Evolutionary conservation across 2,797 vertebrate species (phyloP), one percentile per base, ranked within the genome.

Genomic region (Enteromius paludinosus): DNA sequence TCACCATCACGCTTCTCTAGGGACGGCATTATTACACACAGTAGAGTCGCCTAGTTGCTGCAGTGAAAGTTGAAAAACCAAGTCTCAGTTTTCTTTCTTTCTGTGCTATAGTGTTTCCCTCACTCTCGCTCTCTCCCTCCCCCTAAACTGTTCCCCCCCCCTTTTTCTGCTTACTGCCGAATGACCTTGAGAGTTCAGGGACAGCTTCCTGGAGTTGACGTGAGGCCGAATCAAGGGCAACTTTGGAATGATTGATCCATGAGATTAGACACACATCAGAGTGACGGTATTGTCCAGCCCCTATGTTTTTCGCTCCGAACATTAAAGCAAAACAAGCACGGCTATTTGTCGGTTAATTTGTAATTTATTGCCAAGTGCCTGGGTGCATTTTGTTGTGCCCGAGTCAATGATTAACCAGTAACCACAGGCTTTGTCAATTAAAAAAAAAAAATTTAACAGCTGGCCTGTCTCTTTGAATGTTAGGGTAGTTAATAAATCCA

Each of bases 171-270:
- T 88, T 86, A 90, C 91, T 92, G 88, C 92, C 90, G 88, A 95
- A 95, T 98, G 97, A 98, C 97, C 97, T 99, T 99, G 97, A 96
- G 93, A 96, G 91, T 94, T 93, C 91, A 92, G 92, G 92, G 91
- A 93, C 93, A 84, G 87, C 87, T 59, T 88, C 94, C 95, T 95
- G 90, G 92, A 96, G 94, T 96, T 91, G 83, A 90, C 89, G 89
- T 69, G 86, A 93, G 91, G 90, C 92, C 91, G 91, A 94, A 92
- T 90, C 94, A 96, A 97, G 96, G 96, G 94, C 95, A 96, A 96
- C 96, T 96, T 97, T 97, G 95, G 89, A 91, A 52, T 77, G 83
- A 84, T 81, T 10, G 81, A 87, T 87, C 72, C 69, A 71, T 83
- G 69, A 69, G 74, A 70, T 79, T 61, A 84, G 35, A 66, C 76